A percentile compares a stretch with the other conserved stretches of the same genome.
These are phyloP conservation scores for Coenonympha glycerion DNA, from an alignment of 2,888 invertebrate species.

Conservation along the genomic window DNA sequence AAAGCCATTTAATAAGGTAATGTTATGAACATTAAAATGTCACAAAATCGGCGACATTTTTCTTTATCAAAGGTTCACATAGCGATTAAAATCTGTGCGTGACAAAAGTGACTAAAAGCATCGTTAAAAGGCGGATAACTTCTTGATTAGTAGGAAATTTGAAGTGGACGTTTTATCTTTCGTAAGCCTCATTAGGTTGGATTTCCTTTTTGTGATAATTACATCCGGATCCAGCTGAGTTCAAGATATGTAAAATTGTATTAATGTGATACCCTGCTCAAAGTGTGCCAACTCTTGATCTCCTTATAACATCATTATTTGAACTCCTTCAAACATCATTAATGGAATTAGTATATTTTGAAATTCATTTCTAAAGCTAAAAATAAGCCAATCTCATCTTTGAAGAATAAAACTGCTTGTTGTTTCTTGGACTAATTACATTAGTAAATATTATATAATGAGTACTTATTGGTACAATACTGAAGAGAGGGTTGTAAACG, in stretches of 20 bases:
- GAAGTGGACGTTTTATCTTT: conserved; percentile 3
- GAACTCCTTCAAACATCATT: background rate
- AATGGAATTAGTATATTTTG: no score
- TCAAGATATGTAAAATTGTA: conserved; percentile 1
- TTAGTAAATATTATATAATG: no score
- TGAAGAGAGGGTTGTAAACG: background rate
- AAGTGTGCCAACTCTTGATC: background rate
- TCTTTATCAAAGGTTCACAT: background rate
- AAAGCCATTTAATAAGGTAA: no score
- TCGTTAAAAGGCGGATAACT: conserved; percentile 10
- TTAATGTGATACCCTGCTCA: background rate
- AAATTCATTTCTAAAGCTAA: no score
- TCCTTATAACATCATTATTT: no score
- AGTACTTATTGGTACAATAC: no score
- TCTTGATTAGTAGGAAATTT: conserved; percentile 12
- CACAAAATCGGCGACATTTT: background rate
- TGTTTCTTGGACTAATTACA: no score
- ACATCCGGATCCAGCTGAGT: background rate
- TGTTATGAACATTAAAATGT: no score
- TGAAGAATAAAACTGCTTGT: no score
- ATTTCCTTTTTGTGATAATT: conserved; percentile 8
- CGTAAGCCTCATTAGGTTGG: conserved; percentile 8
- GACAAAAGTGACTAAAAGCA: conserved; percentile 6
- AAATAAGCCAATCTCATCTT: no score
- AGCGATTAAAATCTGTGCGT: conserved; percentile 4